Percentiles rank a stretch among this genome's conserved stretches.
Conservation (phyloP, 2,888 invertebrate species). For the Drosophila neoperkinsi region DNA sequence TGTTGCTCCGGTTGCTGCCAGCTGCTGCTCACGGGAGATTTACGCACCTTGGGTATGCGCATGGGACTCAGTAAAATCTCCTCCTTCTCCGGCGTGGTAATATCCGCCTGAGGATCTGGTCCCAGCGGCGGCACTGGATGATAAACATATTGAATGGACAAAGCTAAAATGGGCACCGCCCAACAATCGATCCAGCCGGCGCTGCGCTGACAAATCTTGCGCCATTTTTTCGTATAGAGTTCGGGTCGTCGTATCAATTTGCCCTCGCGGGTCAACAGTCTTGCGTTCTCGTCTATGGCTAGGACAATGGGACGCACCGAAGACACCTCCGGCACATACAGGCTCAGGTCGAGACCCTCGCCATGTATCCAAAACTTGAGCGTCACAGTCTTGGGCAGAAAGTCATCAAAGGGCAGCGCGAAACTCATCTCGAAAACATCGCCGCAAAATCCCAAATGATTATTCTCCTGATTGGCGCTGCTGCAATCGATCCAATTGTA, state of each 20-base stretch:
- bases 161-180: slow-evolving; percentile 97
- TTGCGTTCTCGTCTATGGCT: slow-evolving; percentile 95
- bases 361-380: slow-evolving; percentile 97
- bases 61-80: slow-evolving; percentile 96
- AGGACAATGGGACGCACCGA: slow-evolving; percentile 93
- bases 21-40: slow-evolving; percentile 89
- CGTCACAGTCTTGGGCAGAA: slow-evolving; percentile 94
- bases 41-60: slow-evolving; percentile 92
- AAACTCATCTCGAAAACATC: slow-evolving; percentile 97
- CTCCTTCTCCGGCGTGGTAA: slow-evolving; percentile 97
- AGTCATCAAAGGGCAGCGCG: slow-evolving; percentile 97
- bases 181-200: slow-evolving; percentile 98
- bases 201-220: slow-evolving; percentile 90
- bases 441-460: slow-evolving; percentile 97
- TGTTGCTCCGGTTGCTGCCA: slow-evolving; percentile 88
- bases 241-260: slow-evolving; percentile 87
- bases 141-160: slow-evolving; percentile 95
- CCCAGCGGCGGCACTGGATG: slow-evolving; percentile 96
- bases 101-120: slow-evolving; percentile 95
- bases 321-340: slow-evolving; percentile 96
- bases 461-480: slow-evolving; percentile 97
- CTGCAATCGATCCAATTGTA: slow-evolving; percentile 99
- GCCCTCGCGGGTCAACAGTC: slow-evolving; percentile 92
- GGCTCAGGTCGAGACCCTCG: slow-evolving; percentile 95
- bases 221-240: slow-evolving; percentile 89